Evolutionary conservation across 2,113 vertebrate genomes (phyloP).

Genomic region (Leptobrachium leishanense): DNA sequence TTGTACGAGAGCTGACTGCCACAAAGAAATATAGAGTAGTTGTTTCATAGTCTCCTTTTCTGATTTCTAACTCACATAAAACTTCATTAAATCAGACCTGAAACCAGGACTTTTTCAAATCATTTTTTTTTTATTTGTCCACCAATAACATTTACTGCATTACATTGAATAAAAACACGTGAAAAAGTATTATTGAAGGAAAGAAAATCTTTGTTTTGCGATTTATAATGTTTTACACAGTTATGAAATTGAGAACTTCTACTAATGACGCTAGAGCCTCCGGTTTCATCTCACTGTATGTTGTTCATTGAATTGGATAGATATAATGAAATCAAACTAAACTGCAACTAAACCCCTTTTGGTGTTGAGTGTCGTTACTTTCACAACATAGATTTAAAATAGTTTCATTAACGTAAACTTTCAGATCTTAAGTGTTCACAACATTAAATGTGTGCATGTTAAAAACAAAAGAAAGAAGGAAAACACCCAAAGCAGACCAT

Average conservation of each 20-base stretch:
- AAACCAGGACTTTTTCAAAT: neutral
- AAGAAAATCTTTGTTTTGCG: neutral
- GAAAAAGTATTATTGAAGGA: neutral
- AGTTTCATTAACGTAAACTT: too few species aligned
- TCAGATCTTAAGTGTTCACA: too few species aligned
- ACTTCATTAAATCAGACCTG: conserved; percentile 50
- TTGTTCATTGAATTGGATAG: neutral
- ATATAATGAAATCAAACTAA: neutral
- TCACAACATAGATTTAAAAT: too few species aligned
- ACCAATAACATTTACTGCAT: neutral
- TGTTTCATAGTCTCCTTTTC: conserved; percentile 44
- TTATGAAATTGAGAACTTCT: neutral
- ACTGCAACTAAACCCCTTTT: neutral
- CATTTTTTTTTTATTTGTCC: neutral
- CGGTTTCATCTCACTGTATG: neutral
- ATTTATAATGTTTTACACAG: neutral
- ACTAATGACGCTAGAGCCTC: neutral
- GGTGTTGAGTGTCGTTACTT: too few species aligned
- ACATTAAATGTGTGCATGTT: too few species aligned
- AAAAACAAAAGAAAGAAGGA: too few species aligned
- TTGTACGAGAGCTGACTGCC: conserved; percentile 56
- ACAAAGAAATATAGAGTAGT: conserved; percentile 57
- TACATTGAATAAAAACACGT: neutral
- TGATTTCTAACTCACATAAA: conserved; percentile 49
- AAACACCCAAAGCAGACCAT: too few species aligned